phyloP scores from a whole-genome alignment of 1,140 invertebrate genomes.

The Polypedilum pembai region DNA sequence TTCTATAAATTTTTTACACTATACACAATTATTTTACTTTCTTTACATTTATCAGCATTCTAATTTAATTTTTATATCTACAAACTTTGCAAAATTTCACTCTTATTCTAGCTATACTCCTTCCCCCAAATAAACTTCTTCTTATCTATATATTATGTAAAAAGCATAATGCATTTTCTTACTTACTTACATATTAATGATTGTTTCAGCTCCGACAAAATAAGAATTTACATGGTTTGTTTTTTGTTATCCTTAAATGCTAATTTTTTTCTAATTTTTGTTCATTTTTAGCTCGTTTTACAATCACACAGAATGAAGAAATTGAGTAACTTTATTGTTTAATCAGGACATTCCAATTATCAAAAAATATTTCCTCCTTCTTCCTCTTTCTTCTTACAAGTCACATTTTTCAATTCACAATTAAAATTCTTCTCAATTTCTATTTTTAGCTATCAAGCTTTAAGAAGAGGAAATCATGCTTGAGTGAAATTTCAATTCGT shows the following conservation, averaged over 20 bases:
- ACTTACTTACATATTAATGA: constrained; percentile 14
- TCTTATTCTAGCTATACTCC: too few species aligned
- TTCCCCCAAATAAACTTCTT: neutral
- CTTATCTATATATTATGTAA: neutral
- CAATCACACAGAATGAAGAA: neutral
- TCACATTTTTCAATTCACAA: neutral
- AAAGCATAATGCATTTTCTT: constrained; percentile 1
- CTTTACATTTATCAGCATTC: too few species aligned
- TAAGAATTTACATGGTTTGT: constrained; percentile 7
- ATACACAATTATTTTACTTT: too few species aligned
- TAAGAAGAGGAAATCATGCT: neutral
- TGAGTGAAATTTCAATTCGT: too few species aligned
- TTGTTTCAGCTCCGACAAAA: constrained; percentile 25
- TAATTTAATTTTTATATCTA: too few species aligned
- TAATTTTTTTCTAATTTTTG: too few species aligned
- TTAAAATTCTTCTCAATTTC: neutral
- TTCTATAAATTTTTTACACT: too few species aligned
- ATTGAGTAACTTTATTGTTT: neutral
- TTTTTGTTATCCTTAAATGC: neutral
- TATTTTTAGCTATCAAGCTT: neutral
- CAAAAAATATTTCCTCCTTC: too few species aligned
- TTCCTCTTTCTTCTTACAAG: neutral
- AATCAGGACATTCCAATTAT: neutral
- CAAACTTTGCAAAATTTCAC: too few species aligned
- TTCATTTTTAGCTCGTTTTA: neutral